Evolutionary conservation across 2,888 invertebrate genomes (phyloP), one percentile per base, ranked within the genome.

Genomic region (Stegana nigrithorax): DNA sequence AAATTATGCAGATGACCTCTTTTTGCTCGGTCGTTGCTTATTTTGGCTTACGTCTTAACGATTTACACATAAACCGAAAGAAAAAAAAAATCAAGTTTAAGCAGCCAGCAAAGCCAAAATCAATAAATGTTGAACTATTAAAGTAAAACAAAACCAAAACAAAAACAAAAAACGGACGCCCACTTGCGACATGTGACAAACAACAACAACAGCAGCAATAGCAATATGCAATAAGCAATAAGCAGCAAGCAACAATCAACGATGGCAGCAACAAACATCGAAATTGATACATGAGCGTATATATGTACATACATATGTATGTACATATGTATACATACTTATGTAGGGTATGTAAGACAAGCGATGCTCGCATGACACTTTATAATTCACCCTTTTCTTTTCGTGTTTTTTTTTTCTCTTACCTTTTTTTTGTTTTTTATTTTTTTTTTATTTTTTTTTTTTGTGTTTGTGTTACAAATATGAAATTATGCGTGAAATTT

Each of bases 401-500:
- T 60, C 45, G 19, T 36, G n/a, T 44, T 27, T 14, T 23, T 29
- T 12, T 45, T n/a, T 17, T 8, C 23, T 51, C 10, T 26, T n/a
- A 21, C 21, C 27, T 42, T 26, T 55, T 12, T 21, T 27, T n/a
- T 23, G 25, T 25, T 26, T 27, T 21, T 26, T 27, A 36, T 25
- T 12, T 45, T 26, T 29, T 32, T 59, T 47, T 25, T 17, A 60
- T 27, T 27, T 42, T 50, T 17, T 50, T 14, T 50, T 63, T 53
- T 61, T 65, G 68, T 66, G n/a, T n/a, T 76, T 68, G 78, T 66
- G 73, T 75, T 79, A 79, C 75, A 71, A 70, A 79, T 73, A 79
- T 79, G 73, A 75, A 75, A 79, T 78, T 75, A 77, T 77, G 75
- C 79, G 75, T 78, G 70, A 73, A 75, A 76, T 74, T 69, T 62